Conservation (phyloP, 2,797 vertebrate species). For the Knipowitschia caucasica region DNA sequence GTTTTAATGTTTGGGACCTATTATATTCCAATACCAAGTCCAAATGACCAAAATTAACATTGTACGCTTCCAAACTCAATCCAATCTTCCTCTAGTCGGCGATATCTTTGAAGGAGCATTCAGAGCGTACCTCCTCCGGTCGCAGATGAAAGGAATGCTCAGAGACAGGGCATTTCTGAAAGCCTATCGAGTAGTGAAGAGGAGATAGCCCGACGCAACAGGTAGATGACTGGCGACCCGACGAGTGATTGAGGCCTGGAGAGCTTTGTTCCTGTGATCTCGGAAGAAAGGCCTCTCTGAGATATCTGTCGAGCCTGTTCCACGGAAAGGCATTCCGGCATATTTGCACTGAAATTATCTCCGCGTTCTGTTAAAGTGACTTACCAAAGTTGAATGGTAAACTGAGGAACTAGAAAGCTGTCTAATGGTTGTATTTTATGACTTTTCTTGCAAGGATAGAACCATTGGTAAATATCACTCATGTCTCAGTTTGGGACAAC, state of each 20-base stretch:
- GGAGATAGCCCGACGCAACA: constrained; percentile 58
- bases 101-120: constrained; percentile 59
- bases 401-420: background rate
- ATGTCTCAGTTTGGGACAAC: no score
- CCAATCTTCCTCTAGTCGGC: constrained; percentile 45
- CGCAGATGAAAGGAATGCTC: constrained; percentile 59
- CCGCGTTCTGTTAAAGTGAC: no score
- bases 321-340: background rate
- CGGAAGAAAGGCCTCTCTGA: constrained; percentile 54
- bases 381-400: background rate
- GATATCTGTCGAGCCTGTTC: constrained; percentile 28
- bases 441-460: no score
- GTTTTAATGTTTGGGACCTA: background rate
- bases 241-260: constrained; percentile 59
- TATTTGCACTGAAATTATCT: background rate
- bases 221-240: constrained; percentile 54
- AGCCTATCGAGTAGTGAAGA: constrained; percentile 34
- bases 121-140: constrained; percentile 68
- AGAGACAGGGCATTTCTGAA: constrained; percentile 55
- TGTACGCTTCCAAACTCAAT: constrained; percentile 50
- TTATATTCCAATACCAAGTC: background rate
- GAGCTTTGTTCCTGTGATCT: constrained; percentile 64
- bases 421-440: no score
- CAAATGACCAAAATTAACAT: background rate
- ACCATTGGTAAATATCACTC: no score